Conservation (phyloP, 2,113 vertebrate genomes). For the Trinectes maculatus region DNA sequence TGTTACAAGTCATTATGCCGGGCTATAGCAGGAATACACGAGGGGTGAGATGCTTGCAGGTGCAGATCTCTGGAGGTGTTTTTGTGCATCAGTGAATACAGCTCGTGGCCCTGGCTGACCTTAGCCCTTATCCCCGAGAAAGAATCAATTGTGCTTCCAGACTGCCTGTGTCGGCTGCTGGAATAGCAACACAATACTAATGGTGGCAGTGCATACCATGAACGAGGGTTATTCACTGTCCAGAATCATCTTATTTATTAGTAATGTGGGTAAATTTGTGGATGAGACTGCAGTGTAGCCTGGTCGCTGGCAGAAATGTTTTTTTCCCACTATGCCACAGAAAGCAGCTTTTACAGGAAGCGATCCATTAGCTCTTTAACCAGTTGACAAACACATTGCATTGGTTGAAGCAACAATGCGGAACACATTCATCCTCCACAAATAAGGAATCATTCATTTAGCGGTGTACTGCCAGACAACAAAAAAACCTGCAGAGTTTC, state of each 20-base stretch:
- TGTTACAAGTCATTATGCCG: constrained; percentile 56
- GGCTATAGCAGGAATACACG: constrained; percentile 22
- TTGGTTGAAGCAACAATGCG: constrained; percentile 12
- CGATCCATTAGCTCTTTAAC: constrained; percentile 43
- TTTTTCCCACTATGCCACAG: constrained; percentile 15
- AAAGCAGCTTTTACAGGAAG: constrained; percentile 27
- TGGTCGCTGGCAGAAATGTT: constrained; percentile 20
- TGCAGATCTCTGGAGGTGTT: constrained; percentile 60
- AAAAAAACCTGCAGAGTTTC: constrained; percentile 13
- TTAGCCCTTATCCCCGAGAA: constrained; percentile 49
- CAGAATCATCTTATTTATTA: constrained; percentile 7
- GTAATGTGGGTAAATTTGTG: constrained; percentile 25
- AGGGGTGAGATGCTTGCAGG: constrained; percentile 42
- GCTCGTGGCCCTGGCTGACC: constrained; percentile 60
- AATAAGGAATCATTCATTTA: constrained; percentile 31
- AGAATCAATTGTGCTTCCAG: constrained; percentile 68
- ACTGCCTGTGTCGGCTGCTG: constrained; percentile 13
- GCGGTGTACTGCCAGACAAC: not conserved
- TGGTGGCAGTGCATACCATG: constrained; percentile 18
- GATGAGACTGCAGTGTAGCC: not conserved
- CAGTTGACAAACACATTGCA: constrained; percentile 44
- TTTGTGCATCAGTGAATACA: constrained; percentile 67
- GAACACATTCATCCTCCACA: constrained; percentile 13
- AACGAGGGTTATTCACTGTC: constrained; percentile 11
- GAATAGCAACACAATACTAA: constrained; percentile 23